These are phyloP conservation scores for Dicrostonyx torquatus DNA, from an alignment of 2,797 vertebrate species.

Conservation along the genomic window DNA sequence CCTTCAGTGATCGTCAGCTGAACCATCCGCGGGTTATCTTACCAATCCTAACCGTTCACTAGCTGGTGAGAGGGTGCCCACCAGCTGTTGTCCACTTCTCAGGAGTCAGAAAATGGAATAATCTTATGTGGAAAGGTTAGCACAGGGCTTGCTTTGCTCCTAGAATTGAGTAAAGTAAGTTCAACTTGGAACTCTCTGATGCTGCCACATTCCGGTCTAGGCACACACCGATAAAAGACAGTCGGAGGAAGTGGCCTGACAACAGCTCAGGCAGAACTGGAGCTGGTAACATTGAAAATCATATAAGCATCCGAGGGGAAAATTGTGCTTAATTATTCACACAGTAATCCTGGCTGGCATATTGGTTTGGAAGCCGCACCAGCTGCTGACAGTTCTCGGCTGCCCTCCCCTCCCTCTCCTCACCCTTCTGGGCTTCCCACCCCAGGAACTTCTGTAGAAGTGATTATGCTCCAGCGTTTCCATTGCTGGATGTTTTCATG, in stretches of 20 bases:
- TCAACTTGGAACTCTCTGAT: background rate
- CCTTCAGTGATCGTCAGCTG: background rate
- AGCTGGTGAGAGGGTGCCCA: background rate
- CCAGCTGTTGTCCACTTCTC: background rate
- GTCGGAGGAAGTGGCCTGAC: conserved; percentile 42
- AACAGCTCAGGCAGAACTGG: background rate
- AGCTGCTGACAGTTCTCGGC: conserved; percentile 36
- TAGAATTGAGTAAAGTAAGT: conserved; percentile 11
- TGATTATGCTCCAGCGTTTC: background rate
- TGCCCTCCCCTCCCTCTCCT: background rate
- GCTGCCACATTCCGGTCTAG: background rate
- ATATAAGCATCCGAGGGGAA: conserved; percentile 58
- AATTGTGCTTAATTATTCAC: conserved; percentile 71
- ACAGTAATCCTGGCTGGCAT: conserved; percentile 41
- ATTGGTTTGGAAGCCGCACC: conserved; percentile 51
- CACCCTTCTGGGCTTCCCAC: background rate
- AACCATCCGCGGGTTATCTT: background rate
- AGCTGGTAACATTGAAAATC: conserved; percentile 61
- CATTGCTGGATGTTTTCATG: conserved; percentile 8
- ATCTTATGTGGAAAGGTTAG: background rate
- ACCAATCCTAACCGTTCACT: background rate
- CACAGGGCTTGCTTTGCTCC: background rate
- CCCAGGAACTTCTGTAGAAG: conserved; percentile 36
- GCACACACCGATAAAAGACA: background rate
- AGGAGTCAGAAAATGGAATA: background rate